Base-by-base conservation (phyloP, 2,113 vertebrate genomes). In the Brachirus orientalis region DNA sequence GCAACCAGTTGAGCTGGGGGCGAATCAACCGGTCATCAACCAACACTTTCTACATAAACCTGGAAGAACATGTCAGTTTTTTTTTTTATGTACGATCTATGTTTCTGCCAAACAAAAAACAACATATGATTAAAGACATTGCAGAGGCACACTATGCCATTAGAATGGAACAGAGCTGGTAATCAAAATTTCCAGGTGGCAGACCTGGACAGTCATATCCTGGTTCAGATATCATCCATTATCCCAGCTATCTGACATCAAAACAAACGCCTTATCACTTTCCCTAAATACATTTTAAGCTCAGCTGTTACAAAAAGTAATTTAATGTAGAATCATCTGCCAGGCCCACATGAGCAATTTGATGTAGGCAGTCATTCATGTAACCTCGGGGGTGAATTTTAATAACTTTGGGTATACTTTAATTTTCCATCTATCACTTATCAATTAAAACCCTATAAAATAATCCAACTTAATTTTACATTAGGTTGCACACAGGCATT, bases 161-260 rank as follows among this genome's bases (percentile, higher is more conserved):
- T 8, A 67, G 70, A 28, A 61, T 19, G 2, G 33, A 61, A 54
- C n/a, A n/a, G n/a, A 46, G 37, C 12, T 36, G 48, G 48, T 53
- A 59, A 57, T 69, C 52, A 28, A 16, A 28, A 65, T 52, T 64
- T 69, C 44, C 45, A 64, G n/a, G 40, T 61, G 53, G 72, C 54
- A 76, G 79, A 73, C 0, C 28, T 55, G 73, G 71, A 78, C 76
- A 1, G 38, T 16, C n/a, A 18, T 50, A 37, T 68, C 77, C 36
- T 57, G 47, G 37, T 75, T 56, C 13, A 55, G 46, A 57, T 16
- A 28, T 0, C 17, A 19, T 54, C 0, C 19, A 17, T 54, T 43
- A 55, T 63, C 20, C 14, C 28, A 45, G 9, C 68, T 37, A 10
- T 63, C 41, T 38, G 20, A 63, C 40, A 51, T 76, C 17, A 37